A percentile compares a stretch with the other conserved stretches of the same genome.
These are phyloP conservation scores for Eucidaris tribuloides DNA, from an alignment of 35 echinoderm and acorn worm species.

Conservation along the genomic window DNA sequence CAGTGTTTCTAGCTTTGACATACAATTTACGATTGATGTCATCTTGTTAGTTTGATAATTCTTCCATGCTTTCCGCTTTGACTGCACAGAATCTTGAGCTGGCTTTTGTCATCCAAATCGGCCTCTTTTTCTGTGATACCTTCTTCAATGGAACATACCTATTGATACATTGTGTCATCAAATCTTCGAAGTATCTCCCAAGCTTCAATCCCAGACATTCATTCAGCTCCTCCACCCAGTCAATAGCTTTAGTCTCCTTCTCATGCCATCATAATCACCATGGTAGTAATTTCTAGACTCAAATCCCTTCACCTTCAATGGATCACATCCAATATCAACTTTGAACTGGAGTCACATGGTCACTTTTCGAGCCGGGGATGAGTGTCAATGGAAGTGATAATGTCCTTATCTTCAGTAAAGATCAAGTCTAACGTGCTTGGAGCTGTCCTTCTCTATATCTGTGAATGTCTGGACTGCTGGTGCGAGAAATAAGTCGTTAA, in stretches of 20 bases:
- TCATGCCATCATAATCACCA: neutral
- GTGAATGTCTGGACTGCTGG: neutral
- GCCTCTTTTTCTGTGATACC: neutral
- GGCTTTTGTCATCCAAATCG: neutral
- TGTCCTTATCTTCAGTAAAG: neutral
- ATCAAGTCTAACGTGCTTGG: neutral
- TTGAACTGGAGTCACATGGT: neutral
- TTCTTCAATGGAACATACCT: neutral
- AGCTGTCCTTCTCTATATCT: neutral
- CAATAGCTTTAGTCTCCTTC: neutral
- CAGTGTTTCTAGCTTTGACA: neutral
- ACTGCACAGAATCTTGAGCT: neutral
- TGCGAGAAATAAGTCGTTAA: neutral
- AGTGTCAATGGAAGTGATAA: neutral
- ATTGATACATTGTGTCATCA: neutral
- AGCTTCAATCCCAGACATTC: neutral
- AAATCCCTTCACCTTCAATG: neutral
- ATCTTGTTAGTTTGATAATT: neutral
- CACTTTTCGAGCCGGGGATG: slow-evolving; percentile 17
- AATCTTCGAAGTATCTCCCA: neutral
- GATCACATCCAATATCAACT: neutral
- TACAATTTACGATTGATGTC: neutral
- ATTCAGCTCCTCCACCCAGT: neutral
- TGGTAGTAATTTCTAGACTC: neutral
- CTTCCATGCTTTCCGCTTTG: neutral